A percentile compares a stretch with the other conserved stretches of the same genome.
Conservation (phyloP, 2,113 vertebrate species). For the Pedionomus torquatus region DNA sequence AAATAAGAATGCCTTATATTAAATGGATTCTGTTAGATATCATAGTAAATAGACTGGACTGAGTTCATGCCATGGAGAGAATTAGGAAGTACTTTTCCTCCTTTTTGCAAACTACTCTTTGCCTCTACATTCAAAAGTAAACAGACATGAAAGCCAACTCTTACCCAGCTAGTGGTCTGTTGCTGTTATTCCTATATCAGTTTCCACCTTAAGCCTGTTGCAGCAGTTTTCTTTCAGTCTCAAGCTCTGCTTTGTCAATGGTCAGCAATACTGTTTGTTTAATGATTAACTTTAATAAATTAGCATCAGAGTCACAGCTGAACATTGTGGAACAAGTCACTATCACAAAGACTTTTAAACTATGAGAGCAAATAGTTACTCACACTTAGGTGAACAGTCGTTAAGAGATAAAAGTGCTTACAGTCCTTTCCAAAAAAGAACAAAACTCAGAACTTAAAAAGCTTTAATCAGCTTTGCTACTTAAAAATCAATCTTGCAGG, state of each 20-base stretch:
- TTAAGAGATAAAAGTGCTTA: neutral
- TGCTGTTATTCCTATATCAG: neutral
- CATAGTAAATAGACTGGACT: neutral
- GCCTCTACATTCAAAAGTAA: neutral
- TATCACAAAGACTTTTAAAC: conserved; percentile 3
- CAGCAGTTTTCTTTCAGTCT: conserved; percentile 4
- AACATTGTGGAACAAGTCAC: neutral
- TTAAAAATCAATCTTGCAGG: conserved; percentile 1
- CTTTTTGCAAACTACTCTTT: neutral
- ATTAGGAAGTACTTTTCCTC: neutral
- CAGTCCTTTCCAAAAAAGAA: neutral
- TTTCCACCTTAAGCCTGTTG: neutral
- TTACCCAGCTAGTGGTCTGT: neutral
- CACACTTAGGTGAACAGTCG: neutral
- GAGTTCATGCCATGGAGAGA: neutral
- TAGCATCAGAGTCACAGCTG: neutral
- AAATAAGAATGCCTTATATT: neutral
- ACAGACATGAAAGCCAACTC: neutral
- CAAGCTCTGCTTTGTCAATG: neutral
- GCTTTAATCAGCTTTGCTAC: conserved; percentile 21
- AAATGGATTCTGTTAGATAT: neutral
- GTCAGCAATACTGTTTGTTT: neutral
- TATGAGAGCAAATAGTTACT: neutral
- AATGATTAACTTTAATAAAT: conserved; percentile 42
- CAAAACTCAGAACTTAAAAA: neutral